Percentiles rank a stretch among this genome's conserved stretches.
Conservation (phyloP, 2,797 vertebrate genomes). For the Prunella strophiata region DNA sequence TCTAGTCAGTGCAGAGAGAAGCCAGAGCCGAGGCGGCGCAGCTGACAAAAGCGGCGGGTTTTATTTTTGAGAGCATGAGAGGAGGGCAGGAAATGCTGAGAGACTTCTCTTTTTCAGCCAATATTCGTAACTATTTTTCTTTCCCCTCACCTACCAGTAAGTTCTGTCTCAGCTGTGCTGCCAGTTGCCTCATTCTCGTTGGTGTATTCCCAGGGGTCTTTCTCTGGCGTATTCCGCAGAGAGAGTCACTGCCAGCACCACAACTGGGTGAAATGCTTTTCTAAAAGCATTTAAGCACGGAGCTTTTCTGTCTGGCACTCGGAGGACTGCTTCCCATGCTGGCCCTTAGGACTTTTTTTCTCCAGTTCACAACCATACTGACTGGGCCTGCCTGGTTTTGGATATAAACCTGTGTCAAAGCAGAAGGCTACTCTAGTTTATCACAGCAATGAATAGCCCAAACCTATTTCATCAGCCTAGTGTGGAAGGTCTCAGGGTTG, state of each 20-base stretch:
- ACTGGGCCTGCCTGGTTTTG: background rate
- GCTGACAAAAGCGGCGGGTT: background rate
- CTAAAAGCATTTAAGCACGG: background rate
- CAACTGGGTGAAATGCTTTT: background rate
- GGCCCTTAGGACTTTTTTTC: background rate
- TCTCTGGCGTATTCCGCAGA: fast-evolving
- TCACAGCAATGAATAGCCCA: background rate
- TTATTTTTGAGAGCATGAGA: background rate
- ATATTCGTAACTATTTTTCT: background rate
- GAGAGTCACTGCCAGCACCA: background rate
- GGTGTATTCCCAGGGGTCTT: background rate
- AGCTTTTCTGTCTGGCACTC: background rate
- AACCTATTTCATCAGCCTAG: background rate
- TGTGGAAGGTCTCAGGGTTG: background rate
- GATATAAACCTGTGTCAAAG: background rate
- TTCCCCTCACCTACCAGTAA: background rate
- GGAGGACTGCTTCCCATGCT: background rate
- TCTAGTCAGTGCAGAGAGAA: no score
- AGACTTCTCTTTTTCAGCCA: slow-evolving; percentile 25
- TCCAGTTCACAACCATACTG: fast-evolving
- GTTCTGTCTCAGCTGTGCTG: background rate
- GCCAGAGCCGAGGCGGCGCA: fast-evolving
- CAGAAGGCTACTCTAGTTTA: background rate
- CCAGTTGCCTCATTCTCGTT: background rate
- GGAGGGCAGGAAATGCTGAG: background rate